Conservation (phyloP, 2,113 vertebrate genomes). For the Sebastes schlegelii region DNA sequence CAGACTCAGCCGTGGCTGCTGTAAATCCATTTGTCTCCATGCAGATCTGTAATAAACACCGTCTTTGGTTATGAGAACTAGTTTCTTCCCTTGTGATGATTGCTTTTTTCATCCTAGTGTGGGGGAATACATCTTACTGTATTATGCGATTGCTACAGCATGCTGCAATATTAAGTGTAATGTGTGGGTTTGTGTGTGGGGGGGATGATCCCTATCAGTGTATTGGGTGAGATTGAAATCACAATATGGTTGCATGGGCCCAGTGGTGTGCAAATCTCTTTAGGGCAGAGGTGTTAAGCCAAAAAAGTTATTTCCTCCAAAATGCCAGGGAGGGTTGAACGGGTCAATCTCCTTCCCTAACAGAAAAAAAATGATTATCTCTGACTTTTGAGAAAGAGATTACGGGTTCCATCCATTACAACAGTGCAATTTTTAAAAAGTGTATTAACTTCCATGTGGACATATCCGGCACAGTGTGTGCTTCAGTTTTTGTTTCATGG, state of each 20-base stretch:
- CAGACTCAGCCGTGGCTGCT: slow-evolving; percentile 45
- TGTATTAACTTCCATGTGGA: background rate
- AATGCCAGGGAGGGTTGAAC: slow-evolving; percentile 33
- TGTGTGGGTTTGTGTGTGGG: background rate
- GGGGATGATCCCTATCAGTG: slow-evolving; percentile 35
- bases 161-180: slow-evolving; percentile 51
- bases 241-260: slow-evolving; percentile 36
- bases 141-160: slow-evolving; percentile 42
- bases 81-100: slow-evolving; percentile 46
- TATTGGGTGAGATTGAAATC: slow-evolving; percentile 61
- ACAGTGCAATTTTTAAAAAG: slow-evolving; percentile 14
- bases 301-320: slow-evolving; percentile 60
- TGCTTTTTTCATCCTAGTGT: slow-evolving; percentile 20
- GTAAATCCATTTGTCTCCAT: slow-evolving; percentile 52
- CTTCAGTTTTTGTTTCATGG: slow-evolving; percentile 9
- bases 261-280: slow-evolving; percentile 46
- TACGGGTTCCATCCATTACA: slow-evolving; percentile 17
- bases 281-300: slow-evolving; percentile 51
- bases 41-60: slow-evolving; percentile 63
- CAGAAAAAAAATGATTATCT: slow-evolving; percentile 29
- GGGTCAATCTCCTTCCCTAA: slow-evolving; percentile 57
- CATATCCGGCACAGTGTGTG: background rate
- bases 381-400: slow-evolving; percentile 27
- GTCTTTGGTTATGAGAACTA: slow-evolving; percentile 44
- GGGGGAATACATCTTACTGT: slow-evolving; percentile 10